Base-by-base conservation (phyloP, 2,888 invertebrate species). In the Allophyes oxyacanthae region DNA sequence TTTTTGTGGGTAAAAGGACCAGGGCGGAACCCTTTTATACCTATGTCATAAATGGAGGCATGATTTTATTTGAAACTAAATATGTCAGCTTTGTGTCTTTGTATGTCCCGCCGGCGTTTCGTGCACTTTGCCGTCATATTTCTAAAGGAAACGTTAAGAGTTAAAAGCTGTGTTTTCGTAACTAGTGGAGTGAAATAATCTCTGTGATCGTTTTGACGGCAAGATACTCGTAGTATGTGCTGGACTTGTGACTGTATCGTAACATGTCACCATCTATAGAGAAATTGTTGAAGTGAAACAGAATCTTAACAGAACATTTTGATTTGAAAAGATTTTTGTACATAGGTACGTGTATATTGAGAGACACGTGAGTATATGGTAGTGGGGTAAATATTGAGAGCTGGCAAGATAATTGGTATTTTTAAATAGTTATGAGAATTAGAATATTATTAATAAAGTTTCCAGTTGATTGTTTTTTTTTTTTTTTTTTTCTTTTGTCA, bases 121-220 rank as follows among this genome's bases (percentile, higher is more conserved):
- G 25, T 49, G 42, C 42, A 44, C 72, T 60, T 25, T 60, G 41
- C 60, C 28, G 25, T 64, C 52, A 42, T 28, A 46, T 32, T 25
- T 71, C 38, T 7, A 11, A 33, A 44, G 46, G 38, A 44, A 41
- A 51, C 14, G 40, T 36, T 51, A 15, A 8, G 37, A 49, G 41
- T 51, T 49, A 48, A 63, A 63, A 52, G 40, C 36, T 32, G 11
- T 60, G 38, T 38, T 55, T 15, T 45, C 13, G 45, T 14, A 26
- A 36, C 26, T 38, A 50, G 14, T 48, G 33, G 40, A 48, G 33
- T 41, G 41, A 37, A 70, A 52, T 42, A 52, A 70, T 57, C 52
- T 25, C 11, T 37, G 30, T 40, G 37, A 70, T 55, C 25, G 26
- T 44, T 57, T 57, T 48, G 64, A 51, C 56, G 33, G 48, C 26